Evolutionary conservation across 1,140 invertebrate species (phyloP).

Genomic region (Lycorma delicatula): DNA sequence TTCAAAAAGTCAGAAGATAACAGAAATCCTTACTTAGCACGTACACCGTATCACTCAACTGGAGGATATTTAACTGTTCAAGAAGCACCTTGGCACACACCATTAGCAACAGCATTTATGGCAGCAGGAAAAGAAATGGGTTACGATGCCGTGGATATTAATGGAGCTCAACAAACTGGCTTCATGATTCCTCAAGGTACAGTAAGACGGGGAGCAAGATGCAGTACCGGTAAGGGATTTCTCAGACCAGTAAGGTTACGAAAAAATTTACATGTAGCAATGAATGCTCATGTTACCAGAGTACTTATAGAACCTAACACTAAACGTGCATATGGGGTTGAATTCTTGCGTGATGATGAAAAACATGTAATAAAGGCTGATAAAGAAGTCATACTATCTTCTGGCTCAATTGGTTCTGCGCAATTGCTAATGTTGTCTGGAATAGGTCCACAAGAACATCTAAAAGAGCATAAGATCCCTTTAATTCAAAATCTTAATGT

Average conservation of each 20-base stretch:
- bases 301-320: slow-evolving; percentile 48
- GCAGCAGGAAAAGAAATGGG: slow-evolving; percentile 83
- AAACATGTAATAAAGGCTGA: slow-evolving; percentile 42
- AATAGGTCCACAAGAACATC: slow-evolving; percentile 65
- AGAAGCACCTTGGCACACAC: slow-evolving; percentile 75
- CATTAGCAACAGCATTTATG: slow-evolving; percentile 76
- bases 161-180: slow-evolving; percentile 51
- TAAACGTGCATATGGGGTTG: slow-evolving; percentile 45
- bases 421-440: slow-evolving; percentile 81
- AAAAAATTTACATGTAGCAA: slow-evolving; percentile 53
- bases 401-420: slow-evolving; percentile 68
- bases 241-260: slow-evolving; percentile 47
- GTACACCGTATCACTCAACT: slow-evolving; percentile 59
- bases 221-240: slow-evolving; percentile 35
- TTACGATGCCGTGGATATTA: slow-evolving; percentile 84
- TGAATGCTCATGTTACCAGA: slow-evolving; percentile 46
- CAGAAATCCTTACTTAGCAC: slow-evolving; percentile 62
- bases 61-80: slow-evolving; percentile 44
- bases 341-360: slow-evolving; percentile 35
- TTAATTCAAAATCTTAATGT: slow-evolving; percentile 61
- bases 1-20: slow-evolving; percentile 82
- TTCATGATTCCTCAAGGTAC: slow-evolving; percentile 30
- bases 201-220: slow-evolving; percentile 28
- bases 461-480: slow-evolving; percentile 55
- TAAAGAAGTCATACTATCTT: slow-evolving; percentile 59